Percentiles rank a stretch among this genome's conserved stretches.
Evolutionary conservation across 2,113 vertebrate species (phyloP).

Genomic region (Odocoileus virginianus): DNA sequence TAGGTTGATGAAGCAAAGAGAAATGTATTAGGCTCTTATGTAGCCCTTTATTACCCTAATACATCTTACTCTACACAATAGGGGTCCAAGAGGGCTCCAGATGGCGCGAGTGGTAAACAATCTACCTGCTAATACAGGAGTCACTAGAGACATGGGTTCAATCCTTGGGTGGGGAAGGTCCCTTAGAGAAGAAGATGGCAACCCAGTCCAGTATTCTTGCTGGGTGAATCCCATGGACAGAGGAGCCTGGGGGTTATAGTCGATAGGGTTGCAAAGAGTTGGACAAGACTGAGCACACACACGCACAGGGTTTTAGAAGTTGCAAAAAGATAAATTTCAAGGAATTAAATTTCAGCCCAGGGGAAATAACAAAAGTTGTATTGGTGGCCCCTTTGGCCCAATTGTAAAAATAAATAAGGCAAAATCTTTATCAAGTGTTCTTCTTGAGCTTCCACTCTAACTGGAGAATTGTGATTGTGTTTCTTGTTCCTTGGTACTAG

Average conservation of each 20-base stretch:
- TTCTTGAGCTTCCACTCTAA: neutral
- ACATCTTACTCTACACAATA: neutral
- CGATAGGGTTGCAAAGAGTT: neutral
- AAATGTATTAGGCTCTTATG: neutral
- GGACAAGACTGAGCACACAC: neutral
- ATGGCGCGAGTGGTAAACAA: neutral
- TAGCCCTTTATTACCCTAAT: neutral
- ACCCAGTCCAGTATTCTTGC: neutral
- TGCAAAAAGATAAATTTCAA: neutral
- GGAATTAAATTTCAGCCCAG: neutral
- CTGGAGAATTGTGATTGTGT: neutral
- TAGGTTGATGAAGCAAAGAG: neutral
- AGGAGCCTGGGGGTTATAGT: neutral
- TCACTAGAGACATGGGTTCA: neutral
- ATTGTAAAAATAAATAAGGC: neutral
- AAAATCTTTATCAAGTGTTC: neutral
- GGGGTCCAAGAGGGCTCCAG: neutral
- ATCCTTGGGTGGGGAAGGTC: neutral
- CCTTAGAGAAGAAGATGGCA: neutral
- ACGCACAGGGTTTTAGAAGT: neutral
- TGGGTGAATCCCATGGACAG: neutral
- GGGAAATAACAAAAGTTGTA: neutral
- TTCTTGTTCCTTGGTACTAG: neutral
- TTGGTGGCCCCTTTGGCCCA: neutral
- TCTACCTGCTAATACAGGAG: neutral